These are phyloP conservation scores for Clarias fuscus DNA, from an alignment of 2,797 vertebrate genomes.

Conservation along the genomic window DNA sequence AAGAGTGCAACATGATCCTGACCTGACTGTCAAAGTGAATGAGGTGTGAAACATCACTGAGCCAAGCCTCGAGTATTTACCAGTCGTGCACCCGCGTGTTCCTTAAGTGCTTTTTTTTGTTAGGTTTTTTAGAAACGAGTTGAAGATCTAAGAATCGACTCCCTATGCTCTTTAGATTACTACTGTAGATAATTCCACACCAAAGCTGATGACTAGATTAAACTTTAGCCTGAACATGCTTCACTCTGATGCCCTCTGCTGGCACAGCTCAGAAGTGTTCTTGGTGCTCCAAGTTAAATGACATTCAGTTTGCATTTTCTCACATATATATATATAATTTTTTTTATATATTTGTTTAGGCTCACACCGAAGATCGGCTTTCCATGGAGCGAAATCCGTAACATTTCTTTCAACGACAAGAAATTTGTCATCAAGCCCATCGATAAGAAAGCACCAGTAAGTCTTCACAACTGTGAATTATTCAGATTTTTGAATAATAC, in stretches of 20 bases:
- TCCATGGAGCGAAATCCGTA: constrained; percentile 98
- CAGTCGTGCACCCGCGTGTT: background rate
- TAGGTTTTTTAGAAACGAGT: background rate
- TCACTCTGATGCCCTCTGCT: constrained; percentile 28
- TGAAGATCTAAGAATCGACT: background rate
- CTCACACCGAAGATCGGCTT: constrained; percentile 98
- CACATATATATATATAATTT: background rate
- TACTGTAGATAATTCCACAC: background rate
- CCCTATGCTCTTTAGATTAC: constrained; percentile 15
- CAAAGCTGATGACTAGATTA: background rate
- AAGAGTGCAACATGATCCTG: background rate
- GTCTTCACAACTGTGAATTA: constrained; percentile 58
- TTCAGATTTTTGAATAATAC: background rate
- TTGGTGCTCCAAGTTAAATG: background rate
- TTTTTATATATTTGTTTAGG: constrained; percentile 65
- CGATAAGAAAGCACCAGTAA: constrained; percentile 93
- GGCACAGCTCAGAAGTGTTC: background rate
- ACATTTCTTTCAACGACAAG: constrained; percentile 98
- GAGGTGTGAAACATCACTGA: background rate
- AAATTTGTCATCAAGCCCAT: constrained; percentile 96
- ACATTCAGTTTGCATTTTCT: background rate
- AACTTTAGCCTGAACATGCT: background rate
- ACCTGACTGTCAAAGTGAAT: background rate
- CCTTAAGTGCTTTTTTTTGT: background rate
- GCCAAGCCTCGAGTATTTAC: background rate